A percentile compares a stretch with the other conserved stretches of the same genome.
Evolutionary conservation across 1,140 invertebrate species (phyloP).

Genomic region (Drosophila quadrilineata): DNA sequence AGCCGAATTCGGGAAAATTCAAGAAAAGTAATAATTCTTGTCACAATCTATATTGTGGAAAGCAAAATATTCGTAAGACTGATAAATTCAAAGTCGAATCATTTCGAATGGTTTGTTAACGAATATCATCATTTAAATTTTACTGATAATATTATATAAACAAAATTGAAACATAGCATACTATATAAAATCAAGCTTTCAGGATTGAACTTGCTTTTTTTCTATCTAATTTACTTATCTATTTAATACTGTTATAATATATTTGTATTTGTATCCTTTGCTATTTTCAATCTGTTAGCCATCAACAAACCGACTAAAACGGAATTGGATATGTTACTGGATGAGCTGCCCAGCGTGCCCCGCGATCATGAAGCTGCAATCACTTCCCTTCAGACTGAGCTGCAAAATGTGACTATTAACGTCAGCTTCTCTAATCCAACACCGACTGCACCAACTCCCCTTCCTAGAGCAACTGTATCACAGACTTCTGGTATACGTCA

Average conservation of each 20-base stretch:
- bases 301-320: slow-evolving; percentile 8
- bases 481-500: no score
- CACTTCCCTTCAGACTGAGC: slow-evolving; percentile 18
- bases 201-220: no score
- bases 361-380: slow-evolving; percentile 26
- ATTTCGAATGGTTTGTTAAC: slow-evolving; percentile 24
- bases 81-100: slow-evolving; percentile 23
- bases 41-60: slow-evolving; percentile 26
- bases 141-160: no score
- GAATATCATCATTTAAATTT: no score
- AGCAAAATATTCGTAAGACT: slow-evolving; percentile 36
- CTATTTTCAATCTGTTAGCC: no score
- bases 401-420: slow-evolving; percentile 28
- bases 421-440: not conserved
- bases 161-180: no score
- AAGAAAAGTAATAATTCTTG: slow-evolving; percentile 57
- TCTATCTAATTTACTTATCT: no score
- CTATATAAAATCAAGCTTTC: no score
- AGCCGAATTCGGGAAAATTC: slow-evolving; percentile 37
- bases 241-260: slow-evolving; percentile 22
- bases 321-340: slow-evolving; percentile 48
- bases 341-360: slow-evolving; percentile 56
- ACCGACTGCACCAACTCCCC: not conserved
- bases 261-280: slow-evolving; percentile 30
- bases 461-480: no score